A percentile compares a stretch with the other conserved stretches of the same genome.
phyloP scores from a whole-genome alignment of 2,888 invertebrate genomes.

The Glomeris marginata region DNA sequence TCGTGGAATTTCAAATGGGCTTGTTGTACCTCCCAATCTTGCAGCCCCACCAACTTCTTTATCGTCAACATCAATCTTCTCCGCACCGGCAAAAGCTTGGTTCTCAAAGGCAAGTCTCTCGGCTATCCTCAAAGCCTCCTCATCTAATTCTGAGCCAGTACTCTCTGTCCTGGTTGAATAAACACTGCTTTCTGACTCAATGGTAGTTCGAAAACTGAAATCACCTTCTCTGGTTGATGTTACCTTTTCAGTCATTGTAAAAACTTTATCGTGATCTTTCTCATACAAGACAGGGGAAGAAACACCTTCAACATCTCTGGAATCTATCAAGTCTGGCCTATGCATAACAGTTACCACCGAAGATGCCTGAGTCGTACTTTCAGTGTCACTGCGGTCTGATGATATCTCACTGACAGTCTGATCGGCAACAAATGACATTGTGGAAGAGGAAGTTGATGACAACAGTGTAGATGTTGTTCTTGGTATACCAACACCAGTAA shows the following conservation, averaged over 20 bases:
- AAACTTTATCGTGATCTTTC: not conserved
- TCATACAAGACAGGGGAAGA: too few species aligned
- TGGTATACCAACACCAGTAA: too few species aligned
- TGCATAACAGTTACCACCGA: slow-evolving; percentile 8
- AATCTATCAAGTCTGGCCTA: not conserved
- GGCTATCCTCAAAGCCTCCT: too few species aligned
- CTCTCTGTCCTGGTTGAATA: slow-evolving; percentile 10
- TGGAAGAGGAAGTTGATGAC: not conserved
- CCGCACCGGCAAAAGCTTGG: slow-evolving; percentile 29
- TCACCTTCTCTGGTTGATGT: not conserved
- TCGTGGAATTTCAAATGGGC: slow-evolving; percentile 19
- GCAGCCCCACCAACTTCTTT: slow-evolving; percentile 7
- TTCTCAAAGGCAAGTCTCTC: slow-evolving; percentile 31
- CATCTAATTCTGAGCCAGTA: slow-evolving; percentile 7
- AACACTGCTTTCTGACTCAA: not conserved
- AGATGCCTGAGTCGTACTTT: slow-evolving; percentile 11
- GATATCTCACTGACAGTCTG: slow-evolving; percentile 6
- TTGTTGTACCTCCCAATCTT: slow-evolving; percentile 5
- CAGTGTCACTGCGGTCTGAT: slow-evolving; percentile 13
- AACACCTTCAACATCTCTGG: too few species aligned
- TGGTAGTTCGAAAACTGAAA: not conserved
- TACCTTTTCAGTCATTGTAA: not conserved
- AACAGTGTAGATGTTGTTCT: too few species aligned
- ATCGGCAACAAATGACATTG: not conserved
- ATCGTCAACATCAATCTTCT: slow-evolving; percentile 18